phyloP scores from a whole-genome alignment of 37 sponge, comb jelly and placozoan genomes.

The Spongilla lacustris region DNA sequence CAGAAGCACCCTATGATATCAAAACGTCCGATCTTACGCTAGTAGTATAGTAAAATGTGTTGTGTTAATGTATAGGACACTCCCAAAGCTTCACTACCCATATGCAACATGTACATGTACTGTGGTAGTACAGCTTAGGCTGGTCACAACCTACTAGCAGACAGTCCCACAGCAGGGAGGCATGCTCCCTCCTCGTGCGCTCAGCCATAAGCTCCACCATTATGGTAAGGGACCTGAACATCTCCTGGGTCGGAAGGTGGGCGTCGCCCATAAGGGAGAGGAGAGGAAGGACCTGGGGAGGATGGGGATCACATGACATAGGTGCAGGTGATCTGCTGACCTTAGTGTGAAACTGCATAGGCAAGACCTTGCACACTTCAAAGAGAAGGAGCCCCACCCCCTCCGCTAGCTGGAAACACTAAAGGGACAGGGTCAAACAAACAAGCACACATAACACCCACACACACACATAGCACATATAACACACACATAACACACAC shows the following conservation, averaged over 20 bases:
- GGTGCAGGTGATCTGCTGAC: background rate
- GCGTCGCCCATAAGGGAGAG: background rate
- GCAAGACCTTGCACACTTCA: conserved; percentile 84
- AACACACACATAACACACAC: background rate
- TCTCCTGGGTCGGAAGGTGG: background rate
- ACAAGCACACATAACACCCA: background rate
- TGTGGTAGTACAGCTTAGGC: no score
- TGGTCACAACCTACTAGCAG: conserved; percentile 47
- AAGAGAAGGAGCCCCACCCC: conserved; percentile 88
- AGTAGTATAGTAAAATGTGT: no score
- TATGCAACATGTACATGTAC: no score
- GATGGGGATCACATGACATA: no score
- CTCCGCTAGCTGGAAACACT: conserved; percentile 58
- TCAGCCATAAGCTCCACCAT: conserved; percentile 78
- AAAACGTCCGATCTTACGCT: no score
- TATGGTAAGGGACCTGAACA: conserved; percentile 41
- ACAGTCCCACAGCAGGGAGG: conserved; percentile 49
- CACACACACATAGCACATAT: background rate
- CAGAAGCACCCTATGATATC: no score
- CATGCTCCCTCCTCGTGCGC: conserved; percentile 61
- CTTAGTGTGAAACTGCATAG: conserved; percentile 80
- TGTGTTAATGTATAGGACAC: no score
- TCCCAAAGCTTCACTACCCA: no score
- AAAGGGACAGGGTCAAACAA: background rate
- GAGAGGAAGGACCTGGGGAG: background rate